A percentile compares a stretch with the other conserved stretches of the same genome.
These are phyloP conservation scores for Lophura nycthemera DNA, from an alignment of 2,113 vertebrate species.

Conservation along the genomic window DNA sequence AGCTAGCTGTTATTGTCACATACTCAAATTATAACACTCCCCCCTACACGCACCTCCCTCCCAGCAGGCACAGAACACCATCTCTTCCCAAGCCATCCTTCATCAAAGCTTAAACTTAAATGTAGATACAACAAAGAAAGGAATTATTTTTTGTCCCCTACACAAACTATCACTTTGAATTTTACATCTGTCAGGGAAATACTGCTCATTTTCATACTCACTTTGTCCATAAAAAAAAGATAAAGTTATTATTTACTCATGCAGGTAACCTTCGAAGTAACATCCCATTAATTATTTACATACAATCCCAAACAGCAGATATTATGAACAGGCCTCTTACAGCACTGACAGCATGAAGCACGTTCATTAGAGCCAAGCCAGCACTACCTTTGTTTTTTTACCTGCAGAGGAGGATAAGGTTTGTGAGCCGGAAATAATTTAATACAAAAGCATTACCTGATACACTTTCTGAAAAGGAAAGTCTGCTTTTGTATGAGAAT, in stretches of 20 bases:
- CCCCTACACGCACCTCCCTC: neutral
- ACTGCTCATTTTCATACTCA: neutral
- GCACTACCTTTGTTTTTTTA: neutral
- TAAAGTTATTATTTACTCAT: neutral
- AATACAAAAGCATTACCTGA: accelerated
- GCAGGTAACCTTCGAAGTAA: neutral
- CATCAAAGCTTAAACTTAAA: neutral
- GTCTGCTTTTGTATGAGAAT: neutral
- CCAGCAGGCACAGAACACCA: neutral
- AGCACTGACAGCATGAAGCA: neutral
- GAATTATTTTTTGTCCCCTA: neutral
- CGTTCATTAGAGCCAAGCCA: neutral
- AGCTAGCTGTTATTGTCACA: neutral
- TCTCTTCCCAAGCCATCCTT: neutral
- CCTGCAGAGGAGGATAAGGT: neutral
- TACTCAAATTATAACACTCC: neutral
- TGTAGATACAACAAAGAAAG: neutral
- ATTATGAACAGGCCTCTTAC: accelerated
- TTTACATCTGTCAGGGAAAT: neutral
- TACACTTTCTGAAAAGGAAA: neutral
- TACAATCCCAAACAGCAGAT: accelerated
- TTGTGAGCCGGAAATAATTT: neutral
- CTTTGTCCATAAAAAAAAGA: neutral
- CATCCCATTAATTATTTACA: neutral
- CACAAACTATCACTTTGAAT: neutral